These are phyloP conservation scores for Gymnoscopelus microlampas DNA, from an alignment of 2,797 vertebrate genomes.

Conservation along the genomic window DNA sequence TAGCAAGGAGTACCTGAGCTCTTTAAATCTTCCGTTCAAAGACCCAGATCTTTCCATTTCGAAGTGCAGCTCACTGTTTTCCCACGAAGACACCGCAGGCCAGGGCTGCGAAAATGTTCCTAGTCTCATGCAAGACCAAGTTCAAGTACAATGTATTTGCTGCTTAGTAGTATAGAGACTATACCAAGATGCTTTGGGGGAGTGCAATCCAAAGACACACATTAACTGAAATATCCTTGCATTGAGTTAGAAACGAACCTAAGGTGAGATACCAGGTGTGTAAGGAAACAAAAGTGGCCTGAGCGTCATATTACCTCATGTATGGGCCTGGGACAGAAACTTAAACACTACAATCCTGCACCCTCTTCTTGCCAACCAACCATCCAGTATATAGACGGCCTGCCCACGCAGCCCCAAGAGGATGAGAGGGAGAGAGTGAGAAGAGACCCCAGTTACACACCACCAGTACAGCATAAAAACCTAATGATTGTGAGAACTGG, in stretches of 20 bases:
- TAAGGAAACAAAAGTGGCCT: no score
- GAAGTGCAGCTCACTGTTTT: not conserved
- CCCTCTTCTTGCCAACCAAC: slow-evolving; percentile 24
- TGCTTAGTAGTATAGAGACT: no score
- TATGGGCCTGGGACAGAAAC: no score
- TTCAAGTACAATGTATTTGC: not conserved
- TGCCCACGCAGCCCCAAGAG: slow-evolving; percentile 64
- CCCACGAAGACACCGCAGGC: not conserved
- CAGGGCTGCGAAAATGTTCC: not conserved
- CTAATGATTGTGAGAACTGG: slow-evolving; percentile 73
- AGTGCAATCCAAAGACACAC: no score
- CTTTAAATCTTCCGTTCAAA: slow-evolving; percentile 27
- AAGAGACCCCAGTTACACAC: slow-evolving; percentile 50
- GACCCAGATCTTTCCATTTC: slow-evolving; percentile 32
- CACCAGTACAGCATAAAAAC: slow-evolving; percentile 40
- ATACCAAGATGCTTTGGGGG: no score
- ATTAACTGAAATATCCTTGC: no score
- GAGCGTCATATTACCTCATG: no score
- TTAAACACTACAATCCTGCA: not conserved
- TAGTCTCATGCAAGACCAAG: not conserved
- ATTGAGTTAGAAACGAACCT: no score
- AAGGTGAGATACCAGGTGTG: no score
- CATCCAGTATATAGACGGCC: slow-evolving; percentile 53
- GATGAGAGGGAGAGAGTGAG: slow-evolving; percentile 56
- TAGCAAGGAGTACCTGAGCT: slow-evolving; percentile 8